phyloP scores from a whole-genome alignment of 2,113 vertebrate genomes.

The Lampris incognitus region DNA sequence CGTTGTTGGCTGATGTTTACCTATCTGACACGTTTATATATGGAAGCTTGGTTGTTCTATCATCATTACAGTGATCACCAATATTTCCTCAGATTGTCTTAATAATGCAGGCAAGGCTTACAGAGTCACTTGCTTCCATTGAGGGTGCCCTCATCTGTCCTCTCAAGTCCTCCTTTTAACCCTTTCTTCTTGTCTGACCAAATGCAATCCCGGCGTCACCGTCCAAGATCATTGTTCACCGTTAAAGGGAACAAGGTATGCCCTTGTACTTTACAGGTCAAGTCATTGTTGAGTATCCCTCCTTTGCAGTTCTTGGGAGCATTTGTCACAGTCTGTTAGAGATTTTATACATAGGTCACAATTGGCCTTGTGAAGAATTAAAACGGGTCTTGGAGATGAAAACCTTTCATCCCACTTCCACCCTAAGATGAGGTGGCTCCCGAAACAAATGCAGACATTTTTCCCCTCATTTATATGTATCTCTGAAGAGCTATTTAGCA shows the following conservation, averaged over 20 bases:
- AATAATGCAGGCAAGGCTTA: slow-evolving; percentile 39
- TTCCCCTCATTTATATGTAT: slow-evolving; percentile 26
- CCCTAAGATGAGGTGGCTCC: slow-evolving; percentile 15
- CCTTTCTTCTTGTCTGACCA: neutral
- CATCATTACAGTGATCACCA: slow-evolving; percentile 27
- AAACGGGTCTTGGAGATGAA: neutral
- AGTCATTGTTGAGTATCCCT: slow-evolving; percentile 25
- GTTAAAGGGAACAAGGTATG: slow-evolving; percentile 10
- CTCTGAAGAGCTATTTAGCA: slow-evolving; percentile 59
- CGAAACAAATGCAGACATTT: slow-evolving; percentile 50
- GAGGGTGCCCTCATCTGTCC: slow-evolving; percentile 27
- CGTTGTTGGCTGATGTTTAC: slow-evolving; percentile 32
- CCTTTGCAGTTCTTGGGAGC: slow-evolving; percentile 24
- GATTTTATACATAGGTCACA: slow-evolving; percentile 41
- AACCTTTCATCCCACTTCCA: slow-evolving; percentile 8
- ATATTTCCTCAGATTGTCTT: slow-evolving; percentile 42
- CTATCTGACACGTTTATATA: slow-evolving; percentile 20
- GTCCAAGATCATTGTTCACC: slow-evolving; percentile 37
- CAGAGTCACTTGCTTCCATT: slow-evolving; percentile 59
- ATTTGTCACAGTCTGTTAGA: slow-evolving; percentile 42
- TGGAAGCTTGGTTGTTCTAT: slow-evolving; percentile 30
- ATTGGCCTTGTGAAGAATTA: slow-evolving; percentile 9
- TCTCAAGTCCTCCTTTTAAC: neutral
- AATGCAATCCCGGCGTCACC: slow-evolving; percentile 12
- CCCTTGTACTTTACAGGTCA: slow-evolving; percentile 24